Base-by-base conservation (phyloP, 2,888 invertebrate genomes). In the Epinotia demarniana region DNA sequence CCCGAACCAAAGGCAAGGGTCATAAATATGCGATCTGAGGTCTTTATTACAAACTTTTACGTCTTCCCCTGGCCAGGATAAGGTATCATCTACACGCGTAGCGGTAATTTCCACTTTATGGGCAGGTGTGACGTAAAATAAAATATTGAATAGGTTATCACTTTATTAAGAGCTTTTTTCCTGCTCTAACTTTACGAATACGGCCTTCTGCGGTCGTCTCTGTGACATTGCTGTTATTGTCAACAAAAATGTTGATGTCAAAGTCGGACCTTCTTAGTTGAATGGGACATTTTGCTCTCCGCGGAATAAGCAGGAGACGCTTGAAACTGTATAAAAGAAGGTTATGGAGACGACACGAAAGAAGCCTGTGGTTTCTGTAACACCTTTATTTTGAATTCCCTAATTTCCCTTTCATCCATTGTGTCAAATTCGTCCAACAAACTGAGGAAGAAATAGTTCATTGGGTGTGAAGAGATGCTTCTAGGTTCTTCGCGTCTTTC, bases 331-430 rank as follows among this genome's bases (percentile, higher is more conserved):
- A 53, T n/a, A n/a, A 53, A 53, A 5, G 53, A 53, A 8, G 49
- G 5, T 16, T 53, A n/a, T 8, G 53, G 13, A 6, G 53, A 53
- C 53, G n/a, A 16, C 6, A 16, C 53, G n/a, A 53, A 53, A n/a
- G 53, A 53, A 6, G n/a, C 53, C 53, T 53, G 53, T 53, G 53
- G 53, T n/a, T 39, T 18, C 43, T 62, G 62, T 62, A 62, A 18
- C 43, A 62, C 62, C 19, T n/a, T 62, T 39, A 62, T 62, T 62
- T 62, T 62, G 19, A 62, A 62, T 18, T 62, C 43, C 18, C 62
- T 43, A 2, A 62, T 11, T 13, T 62, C 43, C 8, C 62, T 18
- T 39, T 43, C 62, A 12, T 62, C 62, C 62, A 62, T 62, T 43
- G 62, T 62, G 16, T 62, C 62, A 39, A 62, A 62, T 43, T 62